These are phyloP conservation scores for Rhagologus leucostigma DNA, from an alignment of 2,113 vertebrate species.

Conservation along the genomic window DNA sequence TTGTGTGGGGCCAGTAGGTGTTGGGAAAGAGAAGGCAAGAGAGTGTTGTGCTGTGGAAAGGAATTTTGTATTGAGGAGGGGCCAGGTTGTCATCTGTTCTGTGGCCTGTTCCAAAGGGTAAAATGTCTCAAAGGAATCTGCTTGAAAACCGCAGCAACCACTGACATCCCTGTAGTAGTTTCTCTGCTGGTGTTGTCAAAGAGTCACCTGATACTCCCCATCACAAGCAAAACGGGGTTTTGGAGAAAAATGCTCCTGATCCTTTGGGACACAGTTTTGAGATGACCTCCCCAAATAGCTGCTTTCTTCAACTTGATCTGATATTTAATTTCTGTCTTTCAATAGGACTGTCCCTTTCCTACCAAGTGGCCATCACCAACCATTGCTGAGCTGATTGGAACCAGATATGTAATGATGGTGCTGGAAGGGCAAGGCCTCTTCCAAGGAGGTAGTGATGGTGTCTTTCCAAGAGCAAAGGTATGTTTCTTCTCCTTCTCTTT, in stretches of 20 bases:
- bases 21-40: background rate
- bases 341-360: background rate
- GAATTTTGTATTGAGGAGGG: background rate
- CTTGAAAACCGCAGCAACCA: background rate
- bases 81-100: background rate
- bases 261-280: background rate
- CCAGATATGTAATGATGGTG: background rate
- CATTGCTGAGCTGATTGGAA: conserved; percentile 58
- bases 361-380: background rate
- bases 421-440: background rate
- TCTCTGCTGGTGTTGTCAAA: background rate
- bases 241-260: background rate
- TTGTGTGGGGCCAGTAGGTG: background rate
- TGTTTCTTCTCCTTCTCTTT: background rate
- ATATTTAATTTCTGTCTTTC: background rate
- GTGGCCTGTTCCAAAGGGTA: background rate
- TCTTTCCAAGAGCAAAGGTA: conserved; percentile 47
- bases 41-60: background rate
- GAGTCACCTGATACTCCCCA: no score
- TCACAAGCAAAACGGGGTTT: background rate
- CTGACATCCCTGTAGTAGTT: background rate
- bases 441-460: background rate
- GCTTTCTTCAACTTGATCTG: background rate
- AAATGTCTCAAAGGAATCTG: background rate
- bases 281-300: background rate